Evolutionary conservation across 1,140 invertebrate species (phyloP), one percentile per base, ranked within the genome.

Genomic region (Drosophila sproati): DNA sequence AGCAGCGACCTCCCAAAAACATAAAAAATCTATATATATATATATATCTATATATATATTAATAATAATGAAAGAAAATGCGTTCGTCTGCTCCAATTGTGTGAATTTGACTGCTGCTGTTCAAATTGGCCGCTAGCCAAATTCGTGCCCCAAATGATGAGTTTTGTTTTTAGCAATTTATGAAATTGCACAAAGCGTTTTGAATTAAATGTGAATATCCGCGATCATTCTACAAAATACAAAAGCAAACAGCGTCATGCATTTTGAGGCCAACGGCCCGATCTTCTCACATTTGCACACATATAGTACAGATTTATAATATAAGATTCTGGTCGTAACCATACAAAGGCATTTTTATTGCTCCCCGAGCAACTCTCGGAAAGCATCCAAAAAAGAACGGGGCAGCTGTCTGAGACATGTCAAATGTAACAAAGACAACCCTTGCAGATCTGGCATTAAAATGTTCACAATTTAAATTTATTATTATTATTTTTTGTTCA

Each of bases 71-170:
- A 5, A 6, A 7, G 4, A 60, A 48, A 54, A 45, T 51, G 45
- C 47, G 54, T 72, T 47, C 10, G 54, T 59, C 39, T 59, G 56
- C 55, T 73, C 63, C 70, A 73, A 73, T 59, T 73, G 54, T 52
- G 54, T 52, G 54, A 59, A 47, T 35, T 43, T 39, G n/a, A 39
- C 20, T 51, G 41, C 48, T 51, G 35, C 20, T 47, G 51, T 6
- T 54, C 57, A 50, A 37, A 32, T 66, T 73, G 70, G 70, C 70
- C 12, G 28, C 55, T n/a, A n/a, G 70, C 70, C 70, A 73, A 54
- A 54, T 68, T 59, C 12, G n/a, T 60, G 70, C 63, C 70, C 55
- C 54, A 73, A 73, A 68, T 73, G 60, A 73, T 68, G 47, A 29
- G 59, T 59, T 50, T 66, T 57, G 48, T 57, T 51, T 51, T 35